Percentiles rank a stretch among this genome's conserved stretches.
These are phyloP conservation scores for Drepana arcuata DNA, from an alignment of 1,140 invertebrate genomes.

Conservation along the genomic window DNA sequence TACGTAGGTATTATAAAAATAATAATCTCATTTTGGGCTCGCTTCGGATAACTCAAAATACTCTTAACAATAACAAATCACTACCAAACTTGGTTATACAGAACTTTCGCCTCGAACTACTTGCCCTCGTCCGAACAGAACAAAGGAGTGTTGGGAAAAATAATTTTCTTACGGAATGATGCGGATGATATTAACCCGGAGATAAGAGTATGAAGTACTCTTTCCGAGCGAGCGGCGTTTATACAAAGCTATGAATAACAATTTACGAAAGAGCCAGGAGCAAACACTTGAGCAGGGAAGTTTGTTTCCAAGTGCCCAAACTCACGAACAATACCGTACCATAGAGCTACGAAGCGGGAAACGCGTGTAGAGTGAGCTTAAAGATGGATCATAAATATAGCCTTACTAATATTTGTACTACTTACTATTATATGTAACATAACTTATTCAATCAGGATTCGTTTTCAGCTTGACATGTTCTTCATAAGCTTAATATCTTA, in stretches of 20 bases:
- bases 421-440: too few relatives aligned
- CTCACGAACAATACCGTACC: slow-evolving; percentile 54
- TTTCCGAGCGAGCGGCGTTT: slow-evolving; percentile 46
- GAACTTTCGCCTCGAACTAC: slow-evolving; percentile 18
- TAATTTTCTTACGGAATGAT: slow-evolving; percentile 43
- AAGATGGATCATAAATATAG: too few relatives aligned
- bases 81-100: too few relatives aligned
- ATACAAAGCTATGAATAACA: slow-evolving; percentile 68
- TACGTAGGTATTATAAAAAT: too few relatives aligned
- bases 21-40: too few relatives aligned
- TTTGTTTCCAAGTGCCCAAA: slow-evolving; percentile 65
- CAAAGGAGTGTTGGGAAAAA: slow-evolving; percentile 28
- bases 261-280: slow-evolving; percentile 58
- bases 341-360: slow-evolving; percentile 36
- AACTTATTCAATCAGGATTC: too few relatives aligned
- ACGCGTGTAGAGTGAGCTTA: too few relatives aligned
- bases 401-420: too few relatives aligned
- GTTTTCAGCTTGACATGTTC: too few relatives aligned
- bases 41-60: too few relatives aligned
- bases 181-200: slow-evolving; percentile 48
- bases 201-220: slow-evolving; percentile 59
- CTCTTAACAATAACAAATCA: too few relatives aligned
- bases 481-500: too few relatives aligned
- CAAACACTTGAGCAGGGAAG: slow-evolving; percentile 60
- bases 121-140: slow-evolving; percentile 26